These are phyloP conservation scores for Cephalopachus bancanus DNA, from an alignment of 2,797 vertebrate species.

Conservation along the genomic window DNA sequence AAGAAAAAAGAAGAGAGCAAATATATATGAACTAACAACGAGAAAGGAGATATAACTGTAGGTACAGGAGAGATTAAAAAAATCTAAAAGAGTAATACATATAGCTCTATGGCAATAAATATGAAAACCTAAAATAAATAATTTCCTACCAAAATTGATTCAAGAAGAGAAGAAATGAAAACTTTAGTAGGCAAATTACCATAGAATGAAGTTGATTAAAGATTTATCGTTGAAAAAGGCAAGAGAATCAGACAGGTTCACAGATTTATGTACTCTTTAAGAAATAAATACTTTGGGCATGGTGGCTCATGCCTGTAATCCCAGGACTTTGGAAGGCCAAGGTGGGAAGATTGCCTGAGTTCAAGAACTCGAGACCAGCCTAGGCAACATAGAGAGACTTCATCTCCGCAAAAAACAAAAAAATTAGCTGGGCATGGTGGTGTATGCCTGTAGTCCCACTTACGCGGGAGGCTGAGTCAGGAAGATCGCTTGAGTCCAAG, in stretches of 20 bases:
- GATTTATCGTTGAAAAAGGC: not conserved
- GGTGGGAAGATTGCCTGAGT: too few relatives aligned
- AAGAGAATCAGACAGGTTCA: not conserved
- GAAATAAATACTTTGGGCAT: too few relatives aligned
- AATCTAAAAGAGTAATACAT: not conserved
- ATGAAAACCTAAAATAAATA: not conserved
- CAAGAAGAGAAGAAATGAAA: slow-evolving; percentile 40
- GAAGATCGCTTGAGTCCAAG: too few relatives aligned
- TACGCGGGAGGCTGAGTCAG: too few relatives aligned
- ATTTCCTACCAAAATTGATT: not conserved
- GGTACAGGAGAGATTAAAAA: not conserved
- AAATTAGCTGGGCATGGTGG: too few relatives aligned
- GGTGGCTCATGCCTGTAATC: too few relatives aligned
- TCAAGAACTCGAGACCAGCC: too few relatives aligned
- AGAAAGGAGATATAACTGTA: not conserved
- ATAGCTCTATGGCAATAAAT: not conserved
- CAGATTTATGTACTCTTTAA: not conserved
- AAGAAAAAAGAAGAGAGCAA: not conserved
- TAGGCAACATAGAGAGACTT: too few relatives aligned
- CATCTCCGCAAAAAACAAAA: too few relatives aligned
- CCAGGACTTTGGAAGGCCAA: too few relatives aligned
- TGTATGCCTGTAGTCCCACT: too few relatives aligned
- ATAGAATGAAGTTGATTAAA: not conserved
- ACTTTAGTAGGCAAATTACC: not conserved
- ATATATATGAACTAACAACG: not conserved